Base-by-base conservation (phyloP, 2,113 vertebrate species). In the Brachypodius melanocephalos region DNA sequence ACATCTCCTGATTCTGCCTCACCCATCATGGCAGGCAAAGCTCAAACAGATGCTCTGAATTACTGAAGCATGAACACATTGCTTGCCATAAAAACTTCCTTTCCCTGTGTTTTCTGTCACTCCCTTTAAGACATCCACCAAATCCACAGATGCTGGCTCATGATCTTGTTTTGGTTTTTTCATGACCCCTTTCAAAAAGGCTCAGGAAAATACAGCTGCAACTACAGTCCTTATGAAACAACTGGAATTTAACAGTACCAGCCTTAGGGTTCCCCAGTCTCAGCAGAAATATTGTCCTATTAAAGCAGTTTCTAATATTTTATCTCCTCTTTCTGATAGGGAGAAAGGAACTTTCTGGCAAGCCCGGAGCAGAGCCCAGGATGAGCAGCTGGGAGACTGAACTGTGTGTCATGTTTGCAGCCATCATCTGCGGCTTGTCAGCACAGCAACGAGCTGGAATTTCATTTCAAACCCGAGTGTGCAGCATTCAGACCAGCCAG, bases 41-140 rank as follows among this genome's bases (percentile, higher is more conserved):
- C 85, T 79, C 87, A 55, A 85, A 61, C 91, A 96, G 94, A 93
- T 95, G 91, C 94, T 85, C 75, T 25, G 87, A 92, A 72, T 82
- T 89, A 79, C 74, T 76, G 94, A 95, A 89, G 89, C 91, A 76
- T 54, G 78, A 91, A 90, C 49, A 79, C 2, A 3, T 32, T 89
- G 87, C 81, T 92, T 95, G 95, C 58, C 78, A 80, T 4, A 4
- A 76, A 91, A 91, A 76, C 38, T 0, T 45, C 81, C 68, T 82
- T 91, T 90, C 74, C 66, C 74, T 48, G 25, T 65, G 42, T 73
- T 85, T 92, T 73, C 84, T 93, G 88, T 95, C 89, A 72, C 88
- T 96, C 87, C 89, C 85, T 92, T 95, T 61, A 93, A 66, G 81
- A 89, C 85, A 89, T 40, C 15, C 77, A 89, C 66, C 85, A 80